Conservation (phyloP, 2,888 invertebrate genomes). For the Nemoura dubitans region DNA sequence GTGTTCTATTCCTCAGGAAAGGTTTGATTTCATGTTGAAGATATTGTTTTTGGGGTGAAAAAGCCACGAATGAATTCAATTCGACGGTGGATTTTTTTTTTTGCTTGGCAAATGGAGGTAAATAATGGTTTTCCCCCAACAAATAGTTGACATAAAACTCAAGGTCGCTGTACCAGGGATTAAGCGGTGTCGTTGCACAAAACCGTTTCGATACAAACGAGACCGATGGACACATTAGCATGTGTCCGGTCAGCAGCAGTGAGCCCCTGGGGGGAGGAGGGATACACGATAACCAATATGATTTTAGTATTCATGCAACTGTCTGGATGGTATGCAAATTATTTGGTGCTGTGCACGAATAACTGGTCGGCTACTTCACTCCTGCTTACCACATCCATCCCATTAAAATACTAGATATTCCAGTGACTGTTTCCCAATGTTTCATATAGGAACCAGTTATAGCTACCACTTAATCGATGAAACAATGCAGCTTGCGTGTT, state of each 20-base stretch:
- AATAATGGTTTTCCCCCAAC: not conserved
- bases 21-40: too few species aligned
- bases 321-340: not conserved
- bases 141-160: not conserved
- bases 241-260: not conserved
- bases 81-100: not conserved
- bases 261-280: not conserved
- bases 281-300: not conserved
- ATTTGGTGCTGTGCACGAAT: not conserved
- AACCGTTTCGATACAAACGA: not conserved
- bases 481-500: constrained; percentile 12
- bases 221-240: not conserved
- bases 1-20: too few species aligned
- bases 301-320: not conserved
- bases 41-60: too few species aligned
- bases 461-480: not conserved
- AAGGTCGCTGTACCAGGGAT: not conserved
- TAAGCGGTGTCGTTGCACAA: not conserved
- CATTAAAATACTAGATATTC: not conserved
- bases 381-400: not conserved
- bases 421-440: not conserved
- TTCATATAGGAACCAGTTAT: not conserved
- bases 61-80: not conserved
- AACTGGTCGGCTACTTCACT: not conserved
- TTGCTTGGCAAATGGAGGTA: not conserved